Conservation (phyloP, 2,888 invertebrate genomes). For the Diarsia mendica region DNA sequence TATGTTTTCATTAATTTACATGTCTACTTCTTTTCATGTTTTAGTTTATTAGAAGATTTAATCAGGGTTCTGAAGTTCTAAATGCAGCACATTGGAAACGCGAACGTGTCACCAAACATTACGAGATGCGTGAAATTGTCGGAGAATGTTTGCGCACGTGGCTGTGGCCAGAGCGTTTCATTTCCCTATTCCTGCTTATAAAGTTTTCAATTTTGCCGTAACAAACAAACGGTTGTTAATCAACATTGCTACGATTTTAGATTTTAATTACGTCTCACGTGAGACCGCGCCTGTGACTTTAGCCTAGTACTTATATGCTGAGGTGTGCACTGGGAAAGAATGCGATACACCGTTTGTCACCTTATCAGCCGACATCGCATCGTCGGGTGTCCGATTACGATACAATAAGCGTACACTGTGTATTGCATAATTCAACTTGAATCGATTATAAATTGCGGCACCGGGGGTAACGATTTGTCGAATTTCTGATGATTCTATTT, state of each 20-base stretch:
- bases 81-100: constrained; percentile 12
- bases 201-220: constrained; percentile 68
- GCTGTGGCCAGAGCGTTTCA: constrained; percentile 45
- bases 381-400: constrained; percentile 63
- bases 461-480: constrained; percentile 9
- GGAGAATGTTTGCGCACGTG: constrained; percentile 63
- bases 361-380: constrained; percentile 63
- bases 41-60: neutral
- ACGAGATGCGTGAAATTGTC: constrained; percentile 35
- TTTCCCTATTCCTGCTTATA: constrained; percentile 67
- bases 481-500: constrained; percentile 24
- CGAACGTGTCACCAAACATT: constrained; percentile 22
- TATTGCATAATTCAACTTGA: constrained; percentile 56
- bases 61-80: neutral
- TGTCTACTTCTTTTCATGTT: constrained; percentile 1
- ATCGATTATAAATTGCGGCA: constrained; percentile 39
- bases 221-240: constrained; percentile 70
- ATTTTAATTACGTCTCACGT: constrained; percentile 69
- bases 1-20: constrained; percentile 13
- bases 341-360: constrained; percentile 69
- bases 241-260: constrained; percentile 71
- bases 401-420: constrained; percentile 47
- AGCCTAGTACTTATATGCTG: constrained; percentile 60
- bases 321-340: constrained; percentile 73
- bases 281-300: constrained; percentile 49